These are phyloP conservation scores for Nyctibius bracteatus DNA, from an alignment of 2,113 vertebrate genomes.

Conservation along the genomic window DNA sequence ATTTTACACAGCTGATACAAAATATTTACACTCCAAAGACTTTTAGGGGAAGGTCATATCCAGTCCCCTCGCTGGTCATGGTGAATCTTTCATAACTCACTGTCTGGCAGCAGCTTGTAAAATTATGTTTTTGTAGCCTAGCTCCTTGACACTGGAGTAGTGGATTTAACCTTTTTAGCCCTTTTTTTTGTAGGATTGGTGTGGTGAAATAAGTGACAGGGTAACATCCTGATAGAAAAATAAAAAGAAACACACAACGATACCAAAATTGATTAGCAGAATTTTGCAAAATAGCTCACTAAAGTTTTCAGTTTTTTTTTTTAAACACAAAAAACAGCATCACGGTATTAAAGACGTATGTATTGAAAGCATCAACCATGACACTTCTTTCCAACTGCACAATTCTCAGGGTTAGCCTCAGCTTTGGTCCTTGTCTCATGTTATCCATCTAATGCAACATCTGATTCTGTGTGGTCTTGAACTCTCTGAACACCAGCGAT, in stretches of 20 bases:
- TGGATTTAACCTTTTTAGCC: neutral
- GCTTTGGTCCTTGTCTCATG: neutral
- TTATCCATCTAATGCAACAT: neutral
- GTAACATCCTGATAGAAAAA: neutral
- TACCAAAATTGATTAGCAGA: neutral
- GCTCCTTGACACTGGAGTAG: neutral
- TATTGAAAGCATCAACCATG: neutral
- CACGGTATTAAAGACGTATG: neutral
- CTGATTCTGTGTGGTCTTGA: constrained; percentile 38
- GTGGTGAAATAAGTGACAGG: neutral
- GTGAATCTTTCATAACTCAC: constrained; percentile 38
- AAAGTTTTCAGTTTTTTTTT: neutral
- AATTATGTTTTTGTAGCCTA: constrained; percentile 30
- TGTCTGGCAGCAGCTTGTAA: constrained; percentile 46
- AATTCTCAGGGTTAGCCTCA: neutral
- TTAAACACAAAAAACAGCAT: neutral
- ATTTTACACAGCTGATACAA: constrained; percentile 18
- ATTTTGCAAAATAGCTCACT: neutral
- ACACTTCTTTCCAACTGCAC: neutral
- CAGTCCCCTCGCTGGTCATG: neutral
- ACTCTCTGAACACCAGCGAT: neutral
- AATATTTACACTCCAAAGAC: neutral
- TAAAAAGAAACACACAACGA: neutral
- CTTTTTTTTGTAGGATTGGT: neutral
- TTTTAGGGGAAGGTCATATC: neutral